These are phyloP conservation scores for Sebastes melanostomus DNA, from an alignment of 2,797 vertebrate genomes.

Conservation along the genomic window DNA sequence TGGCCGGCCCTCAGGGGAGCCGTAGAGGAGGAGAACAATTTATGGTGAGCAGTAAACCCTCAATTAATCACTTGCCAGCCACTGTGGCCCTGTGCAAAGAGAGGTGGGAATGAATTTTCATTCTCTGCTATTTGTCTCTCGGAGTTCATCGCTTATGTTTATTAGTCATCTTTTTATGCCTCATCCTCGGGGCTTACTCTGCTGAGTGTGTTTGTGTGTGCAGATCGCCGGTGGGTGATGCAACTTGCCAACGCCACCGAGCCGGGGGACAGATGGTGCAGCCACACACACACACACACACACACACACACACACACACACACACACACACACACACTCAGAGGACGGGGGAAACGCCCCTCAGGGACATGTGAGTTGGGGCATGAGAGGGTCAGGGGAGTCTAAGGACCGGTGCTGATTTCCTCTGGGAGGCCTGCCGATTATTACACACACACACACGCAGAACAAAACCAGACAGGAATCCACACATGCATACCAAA, in stretches of 20 bases:
- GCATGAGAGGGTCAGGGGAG: conserved; percentile 80
- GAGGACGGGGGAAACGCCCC: conserved; percentile 81
- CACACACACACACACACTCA: conserved; percentile 34
- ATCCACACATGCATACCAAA: conserved; percentile 23
- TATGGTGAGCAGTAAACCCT: conserved; percentile 90
- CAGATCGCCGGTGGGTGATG: conserved; percentile 61
- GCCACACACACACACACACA: conserved; percentile 49
- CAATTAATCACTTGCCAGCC: conserved; percentile 92
- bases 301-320: conserved; percentile 12
- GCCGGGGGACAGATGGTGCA: conserved; percentile 79
- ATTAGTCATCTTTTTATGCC: conserved; percentile 89
- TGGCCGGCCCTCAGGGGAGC: conserved; percentile 78
- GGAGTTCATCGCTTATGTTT: conserved; percentile 96
- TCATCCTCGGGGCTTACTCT: conserved; percentile 72
- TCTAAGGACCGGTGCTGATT: conserved; percentile 88
- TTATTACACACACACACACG: conserved; percentile 76
- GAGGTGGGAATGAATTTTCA: conserved; percentile 95
- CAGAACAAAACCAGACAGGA: conserved; percentile 24
- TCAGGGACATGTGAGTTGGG: conserved; percentile 81
- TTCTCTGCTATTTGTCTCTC: conserved; percentile 89
- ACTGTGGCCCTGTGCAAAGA: conserved; percentile 88
- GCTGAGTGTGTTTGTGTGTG: conserved; percentile 26
- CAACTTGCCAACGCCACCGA: conserved; percentile 63
- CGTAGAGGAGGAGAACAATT: conserved; percentile 88
- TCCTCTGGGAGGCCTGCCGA: conserved; percentile 91